phyloP scores from a whole-genome alignment of 2,113 vertebrate genomes.

The Vombatus ursinus region DNA sequence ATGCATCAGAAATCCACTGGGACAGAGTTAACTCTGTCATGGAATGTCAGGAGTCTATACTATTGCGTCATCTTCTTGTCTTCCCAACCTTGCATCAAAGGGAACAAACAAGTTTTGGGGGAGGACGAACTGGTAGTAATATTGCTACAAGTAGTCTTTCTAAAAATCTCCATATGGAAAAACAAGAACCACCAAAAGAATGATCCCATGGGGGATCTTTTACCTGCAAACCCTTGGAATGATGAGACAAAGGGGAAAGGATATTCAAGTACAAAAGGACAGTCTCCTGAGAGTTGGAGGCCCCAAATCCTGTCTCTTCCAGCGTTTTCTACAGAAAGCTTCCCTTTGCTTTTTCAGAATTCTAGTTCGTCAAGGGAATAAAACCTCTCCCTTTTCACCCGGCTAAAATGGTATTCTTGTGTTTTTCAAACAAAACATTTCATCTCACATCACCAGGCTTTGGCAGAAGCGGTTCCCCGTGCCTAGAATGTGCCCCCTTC shows the following conservation, averaged over 20 bases:
- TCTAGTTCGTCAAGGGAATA: slow-evolving; percentile 36
- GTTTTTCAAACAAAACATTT: too few relatives aligned
- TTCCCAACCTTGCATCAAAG: background rate
- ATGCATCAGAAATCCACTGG: background rate
- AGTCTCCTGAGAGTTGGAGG: slow-evolving; percentile 3
- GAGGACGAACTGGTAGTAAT: background rate
- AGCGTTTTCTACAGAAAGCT: slow-evolving; percentile 1
- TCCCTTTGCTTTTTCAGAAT: slow-evolving; percentile 13
- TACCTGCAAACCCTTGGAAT: slow-evolving; percentile 1
- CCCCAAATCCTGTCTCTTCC: background rate
- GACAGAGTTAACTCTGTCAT: background rate
- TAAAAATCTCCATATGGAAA: background rate
- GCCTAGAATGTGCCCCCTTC: too few relatives aligned
- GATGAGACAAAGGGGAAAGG: background rate
- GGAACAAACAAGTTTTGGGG: background rate
- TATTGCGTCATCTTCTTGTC: background rate
- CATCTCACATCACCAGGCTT: too few relatives aligned
- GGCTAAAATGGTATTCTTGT: too few relatives aligned
- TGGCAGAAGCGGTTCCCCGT: too few relatives aligned
- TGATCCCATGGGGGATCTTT: slow-evolving; percentile 5
- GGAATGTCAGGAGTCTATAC: background rate
- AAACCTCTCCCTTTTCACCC: background rate
- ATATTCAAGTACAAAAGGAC: slow-evolving; percentile 16
- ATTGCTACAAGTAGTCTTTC: background rate
- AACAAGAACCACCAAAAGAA: background rate